phyloP scores from a whole-genome alignment of 2,797 vertebrate genomes.

The Perdix hodgsoniae region DNA sequence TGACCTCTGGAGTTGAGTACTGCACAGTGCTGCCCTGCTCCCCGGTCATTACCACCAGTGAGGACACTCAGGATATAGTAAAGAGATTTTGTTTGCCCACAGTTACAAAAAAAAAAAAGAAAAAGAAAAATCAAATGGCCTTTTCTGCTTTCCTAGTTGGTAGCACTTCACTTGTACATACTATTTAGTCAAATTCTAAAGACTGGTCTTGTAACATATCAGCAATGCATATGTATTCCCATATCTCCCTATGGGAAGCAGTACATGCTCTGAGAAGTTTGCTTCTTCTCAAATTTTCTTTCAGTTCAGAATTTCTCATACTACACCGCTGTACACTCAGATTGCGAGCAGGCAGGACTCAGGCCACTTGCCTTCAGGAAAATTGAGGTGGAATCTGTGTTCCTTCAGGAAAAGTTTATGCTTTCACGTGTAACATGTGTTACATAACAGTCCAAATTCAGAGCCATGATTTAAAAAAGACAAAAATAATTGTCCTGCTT shows the following conservation, averaged over 20 bases:
- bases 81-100: neutral
- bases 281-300: neutral
- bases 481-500: neutral
- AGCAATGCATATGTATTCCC: neutral
- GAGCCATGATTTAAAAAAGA: neutral
- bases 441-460: conserved; percentile 35
- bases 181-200: neutral
- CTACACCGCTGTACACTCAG: neutral
- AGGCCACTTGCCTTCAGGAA: neutral
- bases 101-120: neutral
- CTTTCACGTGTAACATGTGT: conserved; percentile 27
- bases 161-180: neutral
- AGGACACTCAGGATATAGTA: neutral
- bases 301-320: neutral
- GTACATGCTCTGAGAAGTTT: neutral
- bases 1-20: neutral
- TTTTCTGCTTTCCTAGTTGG: neutral
- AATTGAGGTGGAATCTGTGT: neutral
- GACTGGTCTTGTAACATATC: neutral
- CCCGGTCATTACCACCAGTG: neutral
- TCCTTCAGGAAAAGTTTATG: conserved; percentile 46
- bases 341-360: neutral
- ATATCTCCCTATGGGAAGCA: neutral
- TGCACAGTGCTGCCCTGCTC: neutral
- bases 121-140: neutral